Evolutionary conservation across 2,888 invertebrate species (phyloP), one percentile per base, ranked within the genome.

Genomic region (Lomographa bimaculata): DNA sequence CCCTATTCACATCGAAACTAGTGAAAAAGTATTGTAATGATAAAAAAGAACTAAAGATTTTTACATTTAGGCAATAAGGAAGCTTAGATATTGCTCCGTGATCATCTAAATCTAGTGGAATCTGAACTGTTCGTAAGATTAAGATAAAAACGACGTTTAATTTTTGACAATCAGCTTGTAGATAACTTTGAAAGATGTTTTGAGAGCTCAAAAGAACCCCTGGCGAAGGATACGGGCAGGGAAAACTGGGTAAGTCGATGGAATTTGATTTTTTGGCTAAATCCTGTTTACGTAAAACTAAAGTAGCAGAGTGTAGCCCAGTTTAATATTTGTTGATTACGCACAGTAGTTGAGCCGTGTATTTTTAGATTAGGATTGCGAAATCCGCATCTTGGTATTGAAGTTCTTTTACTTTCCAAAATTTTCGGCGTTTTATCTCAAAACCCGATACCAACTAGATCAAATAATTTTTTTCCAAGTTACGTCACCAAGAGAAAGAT

Each of bases 61-160:
- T 60, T 64, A 57, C 70, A 60, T 18, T 71, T 78, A 77, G 73
- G 58, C 68, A 71, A 68, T 83, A 79, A 75, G 74, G 57, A 58
- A 70, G 64, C 53, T 59, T 54, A 63, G 54, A 61, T 51, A 60
- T 64, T 60, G 67, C 56, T 62, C 51, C 59, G 53, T 39, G 28
- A 69, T 64, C 61, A 67, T 60, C 69, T 50, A 60, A 71, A 75
- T 69, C 71, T 61, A 64, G 70, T 72, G 64, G 69, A 77, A 78
- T 71, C 66, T 68, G 60, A 65, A 58, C 65, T 68, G 61, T 67
- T 75, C 68, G 64, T 81, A 81, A 80, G 78, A 74, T 70, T 79
- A 79, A 75, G 67, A 70, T 57, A 55, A 54, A 56, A 63, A 50
- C 11, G 42, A 42, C 42, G 18, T 32, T 27, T 41, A 20, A 59